Evolutionary conservation across 2,888 invertebrate genomes (phyloP), one percentile per base, ranked within the genome.

Genomic region (Acrobasis suavella): DNA sequence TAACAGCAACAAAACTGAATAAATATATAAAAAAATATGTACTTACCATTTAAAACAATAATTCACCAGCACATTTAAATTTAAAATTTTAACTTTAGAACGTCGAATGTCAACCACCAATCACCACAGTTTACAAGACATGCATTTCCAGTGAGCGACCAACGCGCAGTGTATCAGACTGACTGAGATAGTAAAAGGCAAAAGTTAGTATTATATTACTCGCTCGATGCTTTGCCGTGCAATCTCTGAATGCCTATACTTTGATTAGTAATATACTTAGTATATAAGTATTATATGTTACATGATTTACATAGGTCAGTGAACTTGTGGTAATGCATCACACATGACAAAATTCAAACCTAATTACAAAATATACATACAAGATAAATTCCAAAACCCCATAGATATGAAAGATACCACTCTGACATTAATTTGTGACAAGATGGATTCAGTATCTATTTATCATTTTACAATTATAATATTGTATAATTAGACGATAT

Each of bases 121-220:
- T 46, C n/a, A 46, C 46, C 6, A n/a, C 12, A n/a, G 7, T 46
- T 14, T 46, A 32, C 9, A 10, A 42, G 38, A 42, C 42, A 56
- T 14, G 7, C 42, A 22, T 22, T 38, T 6, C 42, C 42, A 56
- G 56, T 42, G 56, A 56, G n/a, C 56, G 56, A 46, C 39, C 56
- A 56, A 8, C 17, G 42, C 56, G 17, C 56, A 17, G n/a, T 55
- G 39, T 39, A 42, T 15, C 42, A 15, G 16, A 50, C 32, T 1
- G 52, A 52, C 39, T 56, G 55, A 42, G 56, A 56, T 37, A 38
- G 56, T 56, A 56, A 56, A 42, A 56, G 56, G 56, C 17, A n/a
- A 9, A n/a, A 14, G 9, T 22, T 14, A 32, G 3, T 32, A 14
- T 52, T 32, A 52, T 32, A 6, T 46, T 14, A 14, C 42, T 32